Evolutionary conservation across 64 coral and sea anemone genomes (phyloP), one percentile per base, ranked within the genome.

Genomic region (Catalaphyllia jardinei): DNA sequence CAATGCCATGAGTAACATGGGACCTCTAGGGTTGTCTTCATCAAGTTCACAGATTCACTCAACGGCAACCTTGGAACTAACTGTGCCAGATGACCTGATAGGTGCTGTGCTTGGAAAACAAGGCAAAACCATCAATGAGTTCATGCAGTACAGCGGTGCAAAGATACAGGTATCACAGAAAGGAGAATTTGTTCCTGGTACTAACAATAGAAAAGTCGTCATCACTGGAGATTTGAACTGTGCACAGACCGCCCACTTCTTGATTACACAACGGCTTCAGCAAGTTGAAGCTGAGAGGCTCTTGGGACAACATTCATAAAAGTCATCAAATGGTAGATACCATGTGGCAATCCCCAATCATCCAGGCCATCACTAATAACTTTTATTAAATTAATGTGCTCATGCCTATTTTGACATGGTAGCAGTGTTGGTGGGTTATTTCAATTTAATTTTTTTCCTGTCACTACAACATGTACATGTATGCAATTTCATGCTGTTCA

Each of bases 81-180:
- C 97, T 67, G 97, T 99, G 4, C 97, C 97, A 22, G 97, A 99
- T 73, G 94, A 99, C 63, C 79, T 99, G 60, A 93, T 99, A 10
- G 97, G 97, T 27, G 94, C 94, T 10, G 92, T 99, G 14, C 79
- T 99, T 9, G 97, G 97, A 10, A 99, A 99, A 85, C 94, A 94
- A 80, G 97, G 97, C 24, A 99, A 95, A 29, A 99, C 97, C 88
- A 92, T 99, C 72, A 99, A 91, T 39, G 97, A 99, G 60, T 93
- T 99, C 55, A 99, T 99, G 97, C 97, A 99, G 59, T 99, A 95
- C 80, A 99, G 97, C 76, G 94, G 94, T 35, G 97, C 97, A 1
- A 76, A 89, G 28, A 99, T 99, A 72, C 90, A 95, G 88, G 94
- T 99, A 33, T 99, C 97, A 0, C 97, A 99, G 18, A 99, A 99